Conservation (phyloP, 2,113 vertebrate species). For the Haliaeetus leucogaster region DNA sequence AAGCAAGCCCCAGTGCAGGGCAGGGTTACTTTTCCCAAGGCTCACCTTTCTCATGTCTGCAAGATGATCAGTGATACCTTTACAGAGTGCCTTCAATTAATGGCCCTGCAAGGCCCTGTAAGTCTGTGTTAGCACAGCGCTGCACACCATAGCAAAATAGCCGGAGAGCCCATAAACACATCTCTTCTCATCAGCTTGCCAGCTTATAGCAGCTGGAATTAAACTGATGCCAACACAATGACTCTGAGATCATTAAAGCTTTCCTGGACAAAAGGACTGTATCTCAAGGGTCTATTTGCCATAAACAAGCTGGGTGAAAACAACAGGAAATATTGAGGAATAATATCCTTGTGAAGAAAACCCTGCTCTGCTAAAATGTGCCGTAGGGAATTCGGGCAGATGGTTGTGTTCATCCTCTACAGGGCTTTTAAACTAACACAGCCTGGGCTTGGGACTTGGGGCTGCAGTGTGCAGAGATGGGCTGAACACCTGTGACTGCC, state of each 20-base stretch:
- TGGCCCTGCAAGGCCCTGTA: not conserved
- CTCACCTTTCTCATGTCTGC: not conserved
- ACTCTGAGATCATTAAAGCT: not conserved
- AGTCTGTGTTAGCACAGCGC: not conserved
- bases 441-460: not conserved
- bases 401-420: not conserved
- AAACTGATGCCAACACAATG: not conserved
- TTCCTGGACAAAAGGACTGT: not conserved
- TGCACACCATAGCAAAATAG: not conserved
- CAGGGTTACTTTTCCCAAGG: not conserved
- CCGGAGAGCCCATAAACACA: not conserved
- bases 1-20: not conserved
- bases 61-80: not conserved
- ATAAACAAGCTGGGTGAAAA: not conserved
- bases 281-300: not conserved
- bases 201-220: slow-evolving; percentile 7
- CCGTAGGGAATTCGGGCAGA: not conserved
- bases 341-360: not conserved
- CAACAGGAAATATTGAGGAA: not conserved
- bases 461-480: not conserved
- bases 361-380: not conserved
- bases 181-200: not conserved
- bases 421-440: not conserved
- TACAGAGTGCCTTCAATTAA: not conserved
- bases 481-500: not conserved